Evolutionary conservation across 2,113 vertebrate genomes (phyloP), one percentile per base, ranked within the genome.

Genomic region (Sceloporus undulatus): DNA sequence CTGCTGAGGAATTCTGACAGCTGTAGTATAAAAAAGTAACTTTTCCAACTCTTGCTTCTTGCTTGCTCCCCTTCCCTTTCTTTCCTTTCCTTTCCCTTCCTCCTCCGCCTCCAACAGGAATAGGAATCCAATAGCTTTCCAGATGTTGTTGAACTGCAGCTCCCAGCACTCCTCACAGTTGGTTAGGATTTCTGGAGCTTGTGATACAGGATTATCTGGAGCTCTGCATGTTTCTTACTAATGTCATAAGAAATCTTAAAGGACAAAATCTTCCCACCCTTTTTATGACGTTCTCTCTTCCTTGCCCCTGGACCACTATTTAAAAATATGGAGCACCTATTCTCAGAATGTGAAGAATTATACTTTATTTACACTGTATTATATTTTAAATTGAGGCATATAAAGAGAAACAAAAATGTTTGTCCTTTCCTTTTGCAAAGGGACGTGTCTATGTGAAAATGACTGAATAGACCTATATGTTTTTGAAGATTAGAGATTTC

Each of bases 211-310:
- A 59, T 11, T 16, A 59, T 59, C 56, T 59, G 14, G 56, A 59
- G 9, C 56, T 14, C 59, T 62, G 13, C 18, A 18, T 62, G 59
- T 62, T 62, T 62, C 59, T 62, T 18, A 62, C 59, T 18, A 1
- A 16, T 18, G 18, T 14, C 18, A 16, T 62, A 62, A 7, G 48
- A 54, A 2, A 0, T 40, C 68, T 71, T 40, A 0, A 0, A 88
- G 78, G 8, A 11, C 7, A 42, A 81, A 18, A 23, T 73, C 80
- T 21, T 66, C n/a, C 56, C 54, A 8, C 8, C n/a, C 3, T 14
- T 66, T 48, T 70, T 87, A 14, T 79, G 27, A 62, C 4, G 16
- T 62, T 62, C 59, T 62, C 18, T 16, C 14, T 62, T 14, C 59
- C 18, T 14, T 16, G 59, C 11, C 59, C 59, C 59, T 14, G 4